Evolutionary conservation across 2,888 invertebrate genomes (phyloP), one percentile per base, ranked within the genome.

Genomic region (Serrognathus titanus): DNA sequence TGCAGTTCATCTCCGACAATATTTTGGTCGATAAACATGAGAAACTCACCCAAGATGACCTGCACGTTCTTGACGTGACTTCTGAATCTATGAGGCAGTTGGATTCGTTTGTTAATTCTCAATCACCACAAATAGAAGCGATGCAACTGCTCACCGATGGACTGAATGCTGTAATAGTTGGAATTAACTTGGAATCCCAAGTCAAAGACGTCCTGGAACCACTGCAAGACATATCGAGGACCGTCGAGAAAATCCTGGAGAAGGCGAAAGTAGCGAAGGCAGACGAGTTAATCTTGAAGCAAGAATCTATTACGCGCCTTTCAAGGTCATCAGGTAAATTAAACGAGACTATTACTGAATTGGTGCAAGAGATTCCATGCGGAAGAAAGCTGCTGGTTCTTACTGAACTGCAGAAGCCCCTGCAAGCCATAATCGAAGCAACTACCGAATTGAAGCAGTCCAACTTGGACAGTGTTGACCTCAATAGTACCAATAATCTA

Each of bases 191-290:
- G 60, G 77, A 77, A 48, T 77, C 76, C 1, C 69, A 69, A 48
- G 68, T 75, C n/a, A 76, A 75, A 63, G 74, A 73, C 56, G 70
- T 77, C 46, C 65, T 74, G 35, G 75, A 79, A 57, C 77, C 80
- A 1, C 59, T 77, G 2, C 75, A 77, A 13, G 77, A 77, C 54
- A 72, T 78, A 2, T 61, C 67, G 4, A 66, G 66, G 52, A 71
- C 65, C 46, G 59, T 72, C 4, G 71, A 70, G 37, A 75, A 72
- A 53, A 62, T 68, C 8, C 51, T 66, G 36, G 71, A 72, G 39
- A 69, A 68, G 59, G 66, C 64, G 49, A 62, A 49, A 39, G 37
- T 48, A 43, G 43, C 38, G 39, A 53, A 51, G 53, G 46, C 40
- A 9, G 57, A 59, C 53, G 36, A 49, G 9, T 10, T 48, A 41